A percentile compares a stretch with the other conserved stretches of the same genome.
phyloP scores from a whole-genome alignment of 2,888 invertebrate species.

The Silvanus unidentatus region DNA sequence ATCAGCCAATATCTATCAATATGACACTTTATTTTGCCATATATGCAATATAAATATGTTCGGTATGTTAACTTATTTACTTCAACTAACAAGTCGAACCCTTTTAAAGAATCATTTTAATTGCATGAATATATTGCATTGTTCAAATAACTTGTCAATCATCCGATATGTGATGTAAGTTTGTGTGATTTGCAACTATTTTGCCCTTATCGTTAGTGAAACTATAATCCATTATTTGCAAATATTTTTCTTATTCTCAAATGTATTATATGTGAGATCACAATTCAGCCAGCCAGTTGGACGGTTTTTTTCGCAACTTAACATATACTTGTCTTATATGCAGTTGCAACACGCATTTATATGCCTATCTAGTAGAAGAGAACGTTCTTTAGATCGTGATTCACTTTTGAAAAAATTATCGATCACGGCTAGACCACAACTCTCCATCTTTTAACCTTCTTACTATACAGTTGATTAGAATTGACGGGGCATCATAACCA shows the following conservation, averaged over 20 bases:
- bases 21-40: constrained; percentile 25
- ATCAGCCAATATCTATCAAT: constrained; percentile 30
- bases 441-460: constrained; percentile 5
- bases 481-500: constrained; percentile 32
- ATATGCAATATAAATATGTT: background rate
- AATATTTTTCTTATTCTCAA: too few species aligned
- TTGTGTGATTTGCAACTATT: too few species aligned
- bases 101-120: too few species aligned
- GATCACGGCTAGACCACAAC: constrained; percentile 28
- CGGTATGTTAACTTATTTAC: too few species aligned
- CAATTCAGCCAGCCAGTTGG: too few species aligned
- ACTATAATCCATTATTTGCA: too few species aligned
- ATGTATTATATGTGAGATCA: too few species aligned
- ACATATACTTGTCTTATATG: constrained; percentile 17
- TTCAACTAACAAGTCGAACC: too few species aligned
- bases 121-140: too few species aligned
- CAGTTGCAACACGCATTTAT: constrained; percentile 26
- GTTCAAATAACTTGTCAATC: too few species aligned
- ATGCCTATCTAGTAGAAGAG: constrained; percentile 16
- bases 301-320: constrained; percentile 14
- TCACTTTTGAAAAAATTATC: constrained; percentile 22
- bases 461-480: constrained; percentile 27
- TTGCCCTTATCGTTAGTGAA: too few species aligned
- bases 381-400: constrained; percentile 25
- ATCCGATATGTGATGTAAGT: too few species aligned